Evolutionary conservation across 2,797 vertebrate genomes (phyloP).

Genomic region (Sitta carolinensis): DNA sequence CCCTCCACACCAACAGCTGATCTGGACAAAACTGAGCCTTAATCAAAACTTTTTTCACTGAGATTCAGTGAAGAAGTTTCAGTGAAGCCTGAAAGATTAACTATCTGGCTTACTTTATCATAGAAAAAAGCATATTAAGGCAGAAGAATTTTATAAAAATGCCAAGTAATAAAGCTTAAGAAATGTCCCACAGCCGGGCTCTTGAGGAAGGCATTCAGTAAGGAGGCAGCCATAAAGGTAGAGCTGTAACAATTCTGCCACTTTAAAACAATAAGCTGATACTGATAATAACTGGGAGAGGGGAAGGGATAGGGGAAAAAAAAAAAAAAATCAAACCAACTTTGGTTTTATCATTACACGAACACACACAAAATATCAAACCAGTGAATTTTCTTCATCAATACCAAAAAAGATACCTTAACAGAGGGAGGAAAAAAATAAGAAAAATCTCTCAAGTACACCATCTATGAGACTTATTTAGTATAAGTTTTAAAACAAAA

Average conservation of each 20-base stretch:
- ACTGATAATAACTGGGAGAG: neutral
- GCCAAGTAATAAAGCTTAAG: neutral
- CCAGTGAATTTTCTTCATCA: neutral
- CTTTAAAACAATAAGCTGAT: neutral
- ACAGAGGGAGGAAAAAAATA: neutral
- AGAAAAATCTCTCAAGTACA: neutral
- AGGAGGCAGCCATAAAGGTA: neutral
- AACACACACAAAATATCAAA: neutral
- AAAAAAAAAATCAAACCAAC: neutral
- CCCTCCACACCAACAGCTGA: neutral
- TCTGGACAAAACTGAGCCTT: neutral
- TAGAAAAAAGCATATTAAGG: neutral
- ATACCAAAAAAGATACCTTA: neutral
- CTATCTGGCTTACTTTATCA: neutral
- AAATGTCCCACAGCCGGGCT: neutral
- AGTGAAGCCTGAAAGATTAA: neutral
- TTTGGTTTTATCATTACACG: neutral
- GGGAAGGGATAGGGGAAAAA: rapidly evolving
- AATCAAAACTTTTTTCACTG: neutral
- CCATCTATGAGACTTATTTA: neutral
- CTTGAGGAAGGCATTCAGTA: neutral
- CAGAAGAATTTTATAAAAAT: neutral
- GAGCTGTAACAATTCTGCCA: neutral
- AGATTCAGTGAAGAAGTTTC: neutral
- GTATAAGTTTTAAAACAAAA: neutral